These are phyloP conservation scores for Eupithecia subumbrata DNA, from an alignment of 2,888 invertebrate genomes.

Conservation along the genomic window DNA sequence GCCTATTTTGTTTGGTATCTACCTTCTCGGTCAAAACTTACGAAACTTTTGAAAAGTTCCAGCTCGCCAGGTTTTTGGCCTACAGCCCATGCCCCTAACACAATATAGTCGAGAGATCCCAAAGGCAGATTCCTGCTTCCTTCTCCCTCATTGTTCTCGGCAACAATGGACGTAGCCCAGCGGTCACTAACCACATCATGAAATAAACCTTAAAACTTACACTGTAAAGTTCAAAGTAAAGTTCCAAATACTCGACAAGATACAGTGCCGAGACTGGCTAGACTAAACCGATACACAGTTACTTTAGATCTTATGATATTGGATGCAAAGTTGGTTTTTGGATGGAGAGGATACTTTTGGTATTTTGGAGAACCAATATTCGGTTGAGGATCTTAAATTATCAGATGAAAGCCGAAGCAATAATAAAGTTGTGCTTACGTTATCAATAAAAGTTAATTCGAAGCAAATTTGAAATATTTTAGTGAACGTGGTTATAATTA, in stretches of 20 bases:
- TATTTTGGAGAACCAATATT: slow-evolving; percentile 30
- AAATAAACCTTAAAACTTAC: slow-evolving; percentile 24
- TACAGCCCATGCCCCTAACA: slow-evolving; percentile 44
- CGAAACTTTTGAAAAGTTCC: background rate
- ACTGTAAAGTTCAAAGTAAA: slow-evolving; percentile 23
- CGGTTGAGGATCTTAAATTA: slow-evolving; percentile 23
- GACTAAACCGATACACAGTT: slow-evolving; percentile 2
- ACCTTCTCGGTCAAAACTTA: slow-evolving; percentile 2
- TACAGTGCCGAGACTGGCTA: slow-evolving; percentile 3
- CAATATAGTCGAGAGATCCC: slow-evolving; percentile 60
- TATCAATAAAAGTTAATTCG: background rate
- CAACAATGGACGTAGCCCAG: slow-evolving; percentile 61
- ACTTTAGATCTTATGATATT: background rate
- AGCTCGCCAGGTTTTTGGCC: slow-evolving; percentile 45
- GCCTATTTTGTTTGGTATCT: background rate
- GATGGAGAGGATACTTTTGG: slow-evolving; percentile 16
- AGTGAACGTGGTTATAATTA: background rate
- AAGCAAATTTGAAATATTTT: background rate
- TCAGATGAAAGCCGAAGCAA: slow-evolving; percentile 13
- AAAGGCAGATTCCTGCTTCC: slow-evolving; percentile 67
- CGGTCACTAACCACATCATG: slow-evolving; percentile 41
- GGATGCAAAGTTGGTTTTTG: slow-evolving; percentile 12
- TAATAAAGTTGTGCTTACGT: slow-evolving; percentile 3
- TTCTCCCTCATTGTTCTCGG: slow-evolving; percentile 63
- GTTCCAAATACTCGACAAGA: slow-evolving; percentile 4